A percentile compares a stretch with the other conserved stretches of the same genome.
Evolutionary conservation across 2,888 invertebrate genomes (phyloP).

Genomic region (Eupithecia abbreviata): DNA sequence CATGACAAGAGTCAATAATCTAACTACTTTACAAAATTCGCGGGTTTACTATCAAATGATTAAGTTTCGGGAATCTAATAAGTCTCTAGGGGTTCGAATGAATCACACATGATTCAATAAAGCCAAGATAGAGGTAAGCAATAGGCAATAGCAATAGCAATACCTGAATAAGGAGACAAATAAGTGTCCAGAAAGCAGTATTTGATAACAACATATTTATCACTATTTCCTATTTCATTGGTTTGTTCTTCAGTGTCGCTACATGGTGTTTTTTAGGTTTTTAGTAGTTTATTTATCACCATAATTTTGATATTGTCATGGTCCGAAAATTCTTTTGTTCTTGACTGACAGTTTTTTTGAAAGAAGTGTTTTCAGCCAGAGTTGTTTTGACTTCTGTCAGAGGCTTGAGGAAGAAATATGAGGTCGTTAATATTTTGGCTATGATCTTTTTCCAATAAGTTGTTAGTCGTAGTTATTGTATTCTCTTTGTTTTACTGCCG

Average conservation of each 20-base stretch:
- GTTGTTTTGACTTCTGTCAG: constrained; percentile 40
- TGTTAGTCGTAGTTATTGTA: too few species aligned
- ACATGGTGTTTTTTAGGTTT: constrained; percentile 57
- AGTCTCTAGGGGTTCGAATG: not conserved
- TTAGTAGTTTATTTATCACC: constrained; percentile 51
- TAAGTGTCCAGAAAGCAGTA: constrained; percentile 62
- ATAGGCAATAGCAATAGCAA: not conserved
- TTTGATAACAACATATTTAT: constrained; percentile 64
- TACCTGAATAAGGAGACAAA: constrained; percentile 71
- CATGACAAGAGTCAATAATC: not conserved
- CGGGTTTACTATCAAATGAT: not conserved
- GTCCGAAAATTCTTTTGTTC: constrained; percentile 69
- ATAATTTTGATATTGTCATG: constrained; percentile 63
- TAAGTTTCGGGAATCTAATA: not conserved
- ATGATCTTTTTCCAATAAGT: not conserved
- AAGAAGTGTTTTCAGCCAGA: constrained; percentile 49
- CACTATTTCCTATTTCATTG: constrained; percentile 33
- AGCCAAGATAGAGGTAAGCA: not conserved
- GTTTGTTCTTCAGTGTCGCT: constrained; percentile 43
- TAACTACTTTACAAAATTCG: not conserved
- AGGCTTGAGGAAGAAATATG: constrained; percentile 15
- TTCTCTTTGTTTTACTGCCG: too few species aligned
- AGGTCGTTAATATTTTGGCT: constrained; percentile 2
- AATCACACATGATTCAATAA: not conserved
- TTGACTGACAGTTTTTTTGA: constrained; percentile 50